Conservation (phyloP, 2,888 invertebrate species). For the Rhyacophila evoluta region DNA sequence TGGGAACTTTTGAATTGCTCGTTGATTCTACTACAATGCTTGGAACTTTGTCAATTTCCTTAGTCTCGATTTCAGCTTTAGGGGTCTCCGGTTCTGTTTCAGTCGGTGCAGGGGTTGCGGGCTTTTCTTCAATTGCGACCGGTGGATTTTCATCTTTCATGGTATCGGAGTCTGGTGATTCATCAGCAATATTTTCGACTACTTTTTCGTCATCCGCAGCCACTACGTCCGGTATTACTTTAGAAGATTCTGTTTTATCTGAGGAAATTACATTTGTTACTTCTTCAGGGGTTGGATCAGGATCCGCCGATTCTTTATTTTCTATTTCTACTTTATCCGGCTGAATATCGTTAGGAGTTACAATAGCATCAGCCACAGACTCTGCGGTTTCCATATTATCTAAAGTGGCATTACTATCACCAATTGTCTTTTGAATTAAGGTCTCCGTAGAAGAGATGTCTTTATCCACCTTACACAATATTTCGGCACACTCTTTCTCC, state of each 20-base stretch:
- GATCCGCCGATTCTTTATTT: neutral
- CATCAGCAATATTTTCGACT: neutral
- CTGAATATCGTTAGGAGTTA: neutral
- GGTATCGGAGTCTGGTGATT: neutral
- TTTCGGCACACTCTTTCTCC: constrained; percentile 68
- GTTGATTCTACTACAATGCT: neutral
- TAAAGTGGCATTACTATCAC: constrained; percentile 52
- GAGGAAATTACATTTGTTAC: neutral
- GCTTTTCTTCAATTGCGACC: constrained; percentile 6
- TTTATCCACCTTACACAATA: constrained; percentile 66
- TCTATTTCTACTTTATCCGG: neutral
- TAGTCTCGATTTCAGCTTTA: constrained; percentile 49
- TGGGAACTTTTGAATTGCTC: no score
- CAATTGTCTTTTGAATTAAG: constrained; percentile 39
- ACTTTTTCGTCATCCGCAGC: neutral
- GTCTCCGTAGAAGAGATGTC: constrained; percentile 52
- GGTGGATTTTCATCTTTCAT: neutral
- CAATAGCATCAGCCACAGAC: neutral
- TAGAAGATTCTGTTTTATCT: neutral
- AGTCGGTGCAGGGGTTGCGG: neutral
- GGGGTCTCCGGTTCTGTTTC: constrained; percentile 50
- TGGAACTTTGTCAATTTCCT: constrained; percentile 31
- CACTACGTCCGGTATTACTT: neutral
- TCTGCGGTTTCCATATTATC: constrained; percentile 58
- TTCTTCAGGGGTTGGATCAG: neutral